Conservation (phyloP, 2,113 vertebrate species). For the Ciconia boyciana region DNA sequence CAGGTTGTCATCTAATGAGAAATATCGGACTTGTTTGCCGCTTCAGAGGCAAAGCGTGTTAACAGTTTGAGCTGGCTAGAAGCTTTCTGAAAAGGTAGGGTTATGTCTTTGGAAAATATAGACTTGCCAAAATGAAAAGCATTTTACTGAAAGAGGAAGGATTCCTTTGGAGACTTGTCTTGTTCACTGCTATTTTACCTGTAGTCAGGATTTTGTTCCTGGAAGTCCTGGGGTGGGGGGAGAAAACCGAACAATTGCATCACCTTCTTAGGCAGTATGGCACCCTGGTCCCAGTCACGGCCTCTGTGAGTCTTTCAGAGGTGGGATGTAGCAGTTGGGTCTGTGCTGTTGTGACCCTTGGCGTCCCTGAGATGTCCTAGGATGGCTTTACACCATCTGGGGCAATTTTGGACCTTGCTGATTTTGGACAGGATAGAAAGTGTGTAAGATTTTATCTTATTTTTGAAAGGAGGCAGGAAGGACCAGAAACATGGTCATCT, state of each 20-base stretch:
- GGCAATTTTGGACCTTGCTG: not conserved
- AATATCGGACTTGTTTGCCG: not conserved
- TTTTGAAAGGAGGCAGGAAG: not conserved
- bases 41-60: not conserved
- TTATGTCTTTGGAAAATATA: not conserved
- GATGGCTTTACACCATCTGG: not conserved
- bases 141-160: not conserved
- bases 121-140: not conserved
- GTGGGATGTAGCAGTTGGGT: rapidly evolving
- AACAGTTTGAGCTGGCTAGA: not conserved
- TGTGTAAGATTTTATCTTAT: too few species aligned
- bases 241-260: not conserved
- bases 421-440: not conserved
- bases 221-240: not conserved
- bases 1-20: not conserved
- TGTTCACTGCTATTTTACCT: not conserved
- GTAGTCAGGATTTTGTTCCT: not conserved
- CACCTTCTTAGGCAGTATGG: not conserved
- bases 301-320: not conserved
- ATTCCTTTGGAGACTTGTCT: not conserved
- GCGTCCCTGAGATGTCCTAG: not conserved
- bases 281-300: not conserved
- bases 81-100: not conserved
- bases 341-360: not conserved
- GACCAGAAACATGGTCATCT: not conserved